A percentile compares a stretch with the other conserved stretches of the same genome.
Conservation (phyloP, 2,113 vertebrate species). For the Melospiza georgiana region DNA sequence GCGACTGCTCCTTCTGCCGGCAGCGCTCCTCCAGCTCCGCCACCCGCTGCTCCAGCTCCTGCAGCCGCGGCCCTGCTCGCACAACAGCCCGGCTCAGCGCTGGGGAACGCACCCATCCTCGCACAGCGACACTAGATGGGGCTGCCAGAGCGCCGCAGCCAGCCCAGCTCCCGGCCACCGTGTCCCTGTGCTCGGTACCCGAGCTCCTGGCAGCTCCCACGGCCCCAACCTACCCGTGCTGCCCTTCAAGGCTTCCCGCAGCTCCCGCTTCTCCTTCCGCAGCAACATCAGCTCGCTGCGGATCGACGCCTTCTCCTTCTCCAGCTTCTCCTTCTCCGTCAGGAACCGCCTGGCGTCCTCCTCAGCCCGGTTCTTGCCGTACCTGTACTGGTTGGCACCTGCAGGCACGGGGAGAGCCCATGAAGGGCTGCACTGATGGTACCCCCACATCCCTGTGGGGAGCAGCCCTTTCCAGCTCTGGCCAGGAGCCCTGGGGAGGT, state of each 20-base stretch:
- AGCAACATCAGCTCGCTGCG: slow-evolving; percentile 81
- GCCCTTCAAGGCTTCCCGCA: slow-evolving; percentile 85
- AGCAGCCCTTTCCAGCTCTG: not conserved
- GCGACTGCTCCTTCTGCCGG: slow-evolving; percentile 82
- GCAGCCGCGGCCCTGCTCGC: slow-evolving; percentile 77
- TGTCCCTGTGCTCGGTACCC: not conserved
- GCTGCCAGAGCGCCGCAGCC: not conserved
- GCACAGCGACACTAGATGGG: slow-evolving; percentile 5
- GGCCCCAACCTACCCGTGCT: slow-evolving; percentile 75
- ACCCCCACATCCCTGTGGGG: not conserved
- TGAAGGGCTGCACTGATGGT: rapidly evolving
- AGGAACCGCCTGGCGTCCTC: slow-evolving; percentile 91
- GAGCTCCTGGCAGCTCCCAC: no score
- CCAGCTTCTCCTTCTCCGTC: slow-evolving; percentile 90
- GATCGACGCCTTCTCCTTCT: slow-evolving; percentile 85
- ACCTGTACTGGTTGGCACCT: slow-evolving; percentile 93
- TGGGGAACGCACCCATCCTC: not conserved
- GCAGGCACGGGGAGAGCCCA: not conserved
- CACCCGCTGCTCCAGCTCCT: slow-evolving; percentile 79
- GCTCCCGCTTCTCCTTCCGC: slow-evolving; percentile 86
- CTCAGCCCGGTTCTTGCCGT: slow-evolving; percentile 94
- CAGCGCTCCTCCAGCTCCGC: slow-evolving; percentile 84
- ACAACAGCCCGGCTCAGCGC: not conserved
- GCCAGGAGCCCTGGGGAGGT: rapidly evolving
- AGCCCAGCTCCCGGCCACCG: not conserved